These are phyloP conservation scores for Brachyopa scutellaris DNA, from an alignment of 2,888 invertebrate genomes.

Conservation along the genomic window DNA sequence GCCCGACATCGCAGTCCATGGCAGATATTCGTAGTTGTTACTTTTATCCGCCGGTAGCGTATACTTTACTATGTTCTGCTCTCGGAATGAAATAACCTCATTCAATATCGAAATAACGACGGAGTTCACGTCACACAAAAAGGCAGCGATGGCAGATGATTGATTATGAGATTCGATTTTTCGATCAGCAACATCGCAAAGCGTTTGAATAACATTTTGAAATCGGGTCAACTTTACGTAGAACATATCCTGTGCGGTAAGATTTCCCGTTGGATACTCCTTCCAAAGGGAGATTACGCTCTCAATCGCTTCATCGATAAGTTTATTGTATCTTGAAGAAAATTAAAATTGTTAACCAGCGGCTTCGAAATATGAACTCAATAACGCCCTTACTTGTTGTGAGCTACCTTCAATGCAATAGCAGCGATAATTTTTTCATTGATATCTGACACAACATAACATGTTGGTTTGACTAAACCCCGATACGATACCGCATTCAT, in stretches of 20 bases:
- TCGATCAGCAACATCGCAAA: slow-evolving; percentile 85
- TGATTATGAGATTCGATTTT: slow-evolving; percentile 84
- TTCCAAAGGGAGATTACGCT: slow-evolving; percentile 82
- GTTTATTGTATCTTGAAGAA: slow-evolving; percentile 75
- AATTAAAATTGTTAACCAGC: too few relatives aligned
- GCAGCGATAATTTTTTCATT: slow-evolving; percentile 92
- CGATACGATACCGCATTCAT: slow-evolving; percentile 78
- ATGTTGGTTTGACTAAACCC: slow-evolving; percentile 80
- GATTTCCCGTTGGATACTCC: slow-evolving; percentile 81
- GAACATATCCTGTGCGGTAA: slow-evolving; percentile 89
- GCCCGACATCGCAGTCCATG: slow-evolving; percentile 89
- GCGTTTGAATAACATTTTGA: slow-evolving; percentile 85
- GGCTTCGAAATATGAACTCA: too few relatives aligned
- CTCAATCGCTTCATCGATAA: slow-evolving; percentile 84
- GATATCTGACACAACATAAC: slow-evolving; percentile 86
- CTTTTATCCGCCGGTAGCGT: slow-evolving; percentile 80
- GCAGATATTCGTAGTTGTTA: slow-evolving; percentile 85
- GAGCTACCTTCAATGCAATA: slow-evolving; percentile 86
- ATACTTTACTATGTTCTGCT: slow-evolving; percentile 84
- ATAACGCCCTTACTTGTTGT: slow-evolving; percentile 79
- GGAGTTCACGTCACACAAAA: slow-evolving; percentile 84
- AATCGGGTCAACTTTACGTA: slow-evolving; percentile 87
- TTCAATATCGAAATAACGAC: slow-evolving; percentile 85
- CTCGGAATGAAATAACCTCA: slow-evolving; percentile 86
- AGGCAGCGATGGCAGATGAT: slow-evolving; percentile 83